These are phyloP conservation scores for Calvadosia cruxmelitensis DNA, from an alignment of 30 jellyfish, hydroid and myxozoan genomes.

Conservation along the genomic window DNA sequence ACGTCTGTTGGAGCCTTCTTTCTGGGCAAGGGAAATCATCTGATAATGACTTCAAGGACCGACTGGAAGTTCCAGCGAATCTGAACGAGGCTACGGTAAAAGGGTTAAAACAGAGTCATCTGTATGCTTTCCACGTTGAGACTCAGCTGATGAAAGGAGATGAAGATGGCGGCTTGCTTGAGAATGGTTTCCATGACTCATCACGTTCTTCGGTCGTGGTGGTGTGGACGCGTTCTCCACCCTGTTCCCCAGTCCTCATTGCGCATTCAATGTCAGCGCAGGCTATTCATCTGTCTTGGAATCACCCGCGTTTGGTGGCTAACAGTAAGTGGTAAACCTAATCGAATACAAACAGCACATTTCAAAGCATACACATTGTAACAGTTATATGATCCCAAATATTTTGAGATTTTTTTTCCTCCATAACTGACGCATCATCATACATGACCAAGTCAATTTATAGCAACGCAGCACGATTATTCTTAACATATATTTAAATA, in stretches of 20 bases:
- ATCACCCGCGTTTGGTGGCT: slow-evolving; percentile 13
- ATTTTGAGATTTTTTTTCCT: no score
- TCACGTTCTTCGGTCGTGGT: slow-evolving; percentile 6
- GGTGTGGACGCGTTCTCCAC: slow-evolving; percentile 55
- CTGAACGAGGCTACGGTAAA: slow-evolving; percentile 1
- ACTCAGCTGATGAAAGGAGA: slow-evolving; percentile 34
- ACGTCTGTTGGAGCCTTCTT: not conserved
- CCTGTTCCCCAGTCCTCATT: slow-evolving; percentile 26
- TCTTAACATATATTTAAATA: no score
- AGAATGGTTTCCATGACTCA: slow-evolving; percentile 3
- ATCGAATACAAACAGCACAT: no score
- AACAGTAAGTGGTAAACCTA: no score
- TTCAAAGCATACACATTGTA: no score
- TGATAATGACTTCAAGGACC: not conserved
- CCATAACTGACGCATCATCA: no score
- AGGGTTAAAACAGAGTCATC: slow-evolving; percentile 21
- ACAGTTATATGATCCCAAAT: no score
- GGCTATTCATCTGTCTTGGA: slow-evolving; percentile 37
- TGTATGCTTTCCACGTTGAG: slow-evolving; percentile 11
- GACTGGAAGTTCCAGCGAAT: not conserved
- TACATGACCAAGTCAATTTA: no score
- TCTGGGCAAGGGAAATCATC: not conserved
- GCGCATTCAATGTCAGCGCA: slow-evolving; percentile 20
- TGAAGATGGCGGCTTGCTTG: slow-evolving; percentile 6
- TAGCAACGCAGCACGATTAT: no score